Percentiles rank a stretch among this genome's conserved stretches.
Evolutionary conservation across 2,113 vertebrate species (phyloP).

Genomic region (Campylomormyrus tamandua): DNA sequence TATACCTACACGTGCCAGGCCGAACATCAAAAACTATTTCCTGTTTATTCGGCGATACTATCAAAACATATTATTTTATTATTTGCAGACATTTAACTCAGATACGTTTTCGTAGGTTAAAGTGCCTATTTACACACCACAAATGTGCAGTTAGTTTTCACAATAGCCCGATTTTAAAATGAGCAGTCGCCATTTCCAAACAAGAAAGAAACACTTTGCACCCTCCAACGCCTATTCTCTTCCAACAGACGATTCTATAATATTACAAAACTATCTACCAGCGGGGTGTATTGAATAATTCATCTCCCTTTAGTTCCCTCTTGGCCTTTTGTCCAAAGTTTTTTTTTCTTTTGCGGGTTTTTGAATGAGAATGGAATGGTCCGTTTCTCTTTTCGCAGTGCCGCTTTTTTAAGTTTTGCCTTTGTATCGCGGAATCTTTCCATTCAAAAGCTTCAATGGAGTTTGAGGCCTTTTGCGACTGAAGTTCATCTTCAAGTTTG

Average conservation of each 20-base stretch:
- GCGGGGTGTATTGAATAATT: conserved; percentile 64
- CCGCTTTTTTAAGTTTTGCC: conserved; percentile 44
- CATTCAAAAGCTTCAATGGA: conserved; percentile 56
- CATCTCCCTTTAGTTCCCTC: conserved; percentile 58
- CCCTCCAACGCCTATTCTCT: conserved; percentile 48
- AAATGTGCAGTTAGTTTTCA: conserved; percentile 30
- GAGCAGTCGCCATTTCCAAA: conserved; percentile 48
- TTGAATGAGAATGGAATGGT: conserved; percentile 62
- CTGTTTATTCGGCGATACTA: not conserved
- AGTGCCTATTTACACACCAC: conserved; percentile 11
- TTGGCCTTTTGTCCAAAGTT: conserved; percentile 60
- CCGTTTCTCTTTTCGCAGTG: conserved; percentile 33
- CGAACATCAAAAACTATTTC: not conserved
- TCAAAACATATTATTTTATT: not conserved
- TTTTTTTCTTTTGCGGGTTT: conserved; percentile 52
- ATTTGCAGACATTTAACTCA: conserved; percentile 2
- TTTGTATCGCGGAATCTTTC: conserved; percentile 55
- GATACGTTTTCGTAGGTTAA: conserved; percentile 6
- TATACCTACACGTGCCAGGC: not conserved
- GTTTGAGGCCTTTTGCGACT: conserved; percentile 55
- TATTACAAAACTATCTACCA: conserved; percentile 65
- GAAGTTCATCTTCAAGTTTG: conserved; percentile 82
- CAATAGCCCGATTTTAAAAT: conserved; percentile 51
- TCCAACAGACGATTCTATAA: conserved; percentile 56
- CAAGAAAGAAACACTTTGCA: conserved; percentile 53